Evolutionary conservation across 2,888 invertebrate species (phyloP).

Genomic region (Synergus japonicus): DNA sequence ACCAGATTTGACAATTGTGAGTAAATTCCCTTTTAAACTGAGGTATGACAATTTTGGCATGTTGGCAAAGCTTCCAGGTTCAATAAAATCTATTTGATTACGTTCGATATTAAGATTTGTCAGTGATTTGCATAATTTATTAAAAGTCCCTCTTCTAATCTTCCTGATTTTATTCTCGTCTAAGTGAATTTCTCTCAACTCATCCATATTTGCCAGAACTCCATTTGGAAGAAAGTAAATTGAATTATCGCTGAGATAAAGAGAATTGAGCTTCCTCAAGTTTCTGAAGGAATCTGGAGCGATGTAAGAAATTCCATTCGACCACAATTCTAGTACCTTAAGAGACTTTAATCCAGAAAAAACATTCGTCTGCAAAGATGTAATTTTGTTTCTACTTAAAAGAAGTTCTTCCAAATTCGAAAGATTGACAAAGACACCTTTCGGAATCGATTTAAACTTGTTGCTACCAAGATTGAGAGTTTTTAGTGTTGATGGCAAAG

Average conservation of each 20-base stretch:
- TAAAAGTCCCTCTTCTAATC: constrained; percentile 73
- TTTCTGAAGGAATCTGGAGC: constrained; percentile 50
- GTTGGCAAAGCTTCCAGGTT: constrained; percentile 72
- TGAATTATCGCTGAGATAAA: constrained; percentile 57
- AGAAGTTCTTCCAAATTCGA: constrained; percentile 52
- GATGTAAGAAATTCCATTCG: constrained; percentile 46
- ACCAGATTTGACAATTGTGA: constrained; percentile 63
- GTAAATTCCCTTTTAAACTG: constrained; percentile 54
- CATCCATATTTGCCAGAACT: constrained; percentile 72
- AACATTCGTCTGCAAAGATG: constrained; percentile 47
- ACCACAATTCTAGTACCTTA: constrained; percentile 46
- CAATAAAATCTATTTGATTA: constrained; percentile 74
- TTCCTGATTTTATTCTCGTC: constrained; percentile 74
- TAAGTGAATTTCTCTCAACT: constrained; percentile 75
- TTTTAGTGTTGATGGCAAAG: constrained; percentile 58
- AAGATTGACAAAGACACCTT: constrained; percentile 52
- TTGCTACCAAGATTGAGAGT: constrained; percentile 55
- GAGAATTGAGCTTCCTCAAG: constrained; percentile 50
- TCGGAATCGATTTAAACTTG: constrained; percentile 54
- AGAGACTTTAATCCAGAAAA: constrained; percentile 52
- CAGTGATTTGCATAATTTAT: constrained; percentile 68
- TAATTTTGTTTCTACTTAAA: constrained; percentile 58
- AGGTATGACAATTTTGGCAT: constrained; percentile 56
- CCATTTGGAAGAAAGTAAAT: constrained; percentile 67
- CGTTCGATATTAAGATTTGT: constrained; percentile 75